Conservation (phyloP, 2,113 vertebrate species). For the Ciconia stormi region DNA sequence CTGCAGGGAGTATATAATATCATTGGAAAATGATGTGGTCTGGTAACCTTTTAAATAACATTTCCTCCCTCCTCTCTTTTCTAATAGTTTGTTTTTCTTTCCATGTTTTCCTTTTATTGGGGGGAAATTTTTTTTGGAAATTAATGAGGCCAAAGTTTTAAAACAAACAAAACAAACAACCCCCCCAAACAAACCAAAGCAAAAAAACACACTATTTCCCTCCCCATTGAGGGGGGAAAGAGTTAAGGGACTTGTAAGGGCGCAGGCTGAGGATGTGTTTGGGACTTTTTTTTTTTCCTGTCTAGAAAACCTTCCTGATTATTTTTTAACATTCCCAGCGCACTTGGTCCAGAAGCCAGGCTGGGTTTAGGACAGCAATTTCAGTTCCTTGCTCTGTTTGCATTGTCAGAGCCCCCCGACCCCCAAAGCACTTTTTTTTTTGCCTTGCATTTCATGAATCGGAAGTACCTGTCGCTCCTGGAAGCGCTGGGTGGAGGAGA, state of each 20-base stretch:
- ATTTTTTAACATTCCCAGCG: constrained; percentile 47
- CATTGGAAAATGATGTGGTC: constrained; percentile 99
- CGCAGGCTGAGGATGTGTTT: constrained; percentile 49
- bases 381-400: neutral
- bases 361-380: neutral
- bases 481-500: neutral
- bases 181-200: neutral
- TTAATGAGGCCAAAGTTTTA: constrained; percentile 75
- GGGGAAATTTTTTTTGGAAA: constrained; percentile 75
- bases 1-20: constrained; percentile 99
- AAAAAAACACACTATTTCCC: neutral
- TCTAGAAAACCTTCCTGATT: constrained; percentile 72
- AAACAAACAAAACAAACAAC: constrained; percentile 60
- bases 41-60: constrained; percentile 99
- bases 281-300: constrained; percentile 43
- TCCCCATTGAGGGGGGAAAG: neutral
- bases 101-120: constrained; percentile 99
- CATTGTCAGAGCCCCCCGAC: neutral
- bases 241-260: constrained; percentile 62
- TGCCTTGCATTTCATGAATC: fast-evolving
- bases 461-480: constrained; percentile 72
- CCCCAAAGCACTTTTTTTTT: neutral
- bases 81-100: constrained; percentile 99
- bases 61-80: constrained; percentile 99
- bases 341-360: neutral